Evolutionary conservation across 2,113 vertebrate species (phyloP), one percentile per base, ranked within the genome.

Genomic region (Pongo pygmaeus): DNA sequence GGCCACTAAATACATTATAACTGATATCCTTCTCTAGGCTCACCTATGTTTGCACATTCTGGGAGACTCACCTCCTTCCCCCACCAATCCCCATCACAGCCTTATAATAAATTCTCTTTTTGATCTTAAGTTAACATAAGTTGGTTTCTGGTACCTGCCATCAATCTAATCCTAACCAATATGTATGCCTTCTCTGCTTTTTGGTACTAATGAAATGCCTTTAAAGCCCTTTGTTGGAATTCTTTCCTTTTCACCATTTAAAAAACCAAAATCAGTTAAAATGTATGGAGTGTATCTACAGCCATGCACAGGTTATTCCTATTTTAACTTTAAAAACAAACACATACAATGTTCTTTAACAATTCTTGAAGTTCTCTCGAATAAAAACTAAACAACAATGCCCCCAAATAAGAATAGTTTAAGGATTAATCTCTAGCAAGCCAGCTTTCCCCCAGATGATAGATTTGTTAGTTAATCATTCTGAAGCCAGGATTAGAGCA

Each of bases 391-490:
- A 97, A 96, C 78, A 79, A 96, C 93, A 98, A 97, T 97, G 69
- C 38, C 59, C 78, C 50, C 84, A 94, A 92, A 97, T 95, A 98
- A 98, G 95, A 98, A 98, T 97, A 96, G 96, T 89, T 97, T 96
- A 95, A 97, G 96, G 96, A 95, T 96, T 97, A 97, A 98, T 98
- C 96, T 96, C 90, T 96, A 92, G 92, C 97, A 97, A 89, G 93
- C 95, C 96, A 94, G 97, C 97, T 97, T 97, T 95, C 97, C 97
- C 92, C 59, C 27, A 94, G 92, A 96, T 98, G 97, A 98, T 84
- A 89, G 94, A 98, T 98, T 95, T 97, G 92, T 97, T 97, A 96
- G 97, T 98, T 98, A 98, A 97, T 98, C 97, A 96, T 98, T 98
- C 95, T 94, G 92, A 96, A 98, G 97, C 95, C 97, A 97, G 97